Conservation (phyloP, 2,888 invertebrate species). For the Spodoptera picta region DNA sequence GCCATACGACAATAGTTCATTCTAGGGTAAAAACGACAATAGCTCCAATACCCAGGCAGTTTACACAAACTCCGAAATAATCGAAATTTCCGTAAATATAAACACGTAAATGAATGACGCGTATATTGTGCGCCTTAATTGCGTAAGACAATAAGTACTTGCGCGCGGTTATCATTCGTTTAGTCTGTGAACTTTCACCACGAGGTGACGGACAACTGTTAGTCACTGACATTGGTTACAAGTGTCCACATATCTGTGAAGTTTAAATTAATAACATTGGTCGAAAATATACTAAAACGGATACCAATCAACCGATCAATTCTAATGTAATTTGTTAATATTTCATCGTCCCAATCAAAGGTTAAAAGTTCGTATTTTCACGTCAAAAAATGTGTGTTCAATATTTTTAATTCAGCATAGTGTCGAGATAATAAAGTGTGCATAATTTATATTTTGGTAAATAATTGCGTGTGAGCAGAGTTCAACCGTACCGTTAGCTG, state of each 20-base stretch:
- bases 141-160: neutral
- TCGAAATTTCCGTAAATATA: neutral
- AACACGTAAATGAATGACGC: neutral
- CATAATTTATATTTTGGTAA: constrained; percentile 30
- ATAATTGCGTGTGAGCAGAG: constrained; percentile 14
- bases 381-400: constrained; percentile 24
- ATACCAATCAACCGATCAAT: constrained; percentile 5
- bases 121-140: neutral
- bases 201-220: neutral
- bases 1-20: too few relatives aligned
- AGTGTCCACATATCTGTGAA: constrained; percentile 16
- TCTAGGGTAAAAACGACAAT: neutral
- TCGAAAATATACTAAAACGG: constrained; percentile 19
- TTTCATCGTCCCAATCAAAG: neutral
- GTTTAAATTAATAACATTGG: constrained; percentile 13
- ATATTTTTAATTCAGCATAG: constrained; percentile 11
- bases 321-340: constrained; percentile 6
- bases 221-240: constrained; percentile 6
- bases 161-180: neutral
- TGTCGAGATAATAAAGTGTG: constrained; percentile 39
- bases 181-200: constrained; percentile 32
- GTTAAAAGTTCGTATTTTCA: neutral
- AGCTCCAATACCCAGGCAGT: neutral
- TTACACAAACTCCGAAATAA: too few relatives aligned
- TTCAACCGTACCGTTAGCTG: constrained; percentile 33